Evolutionary conservation across 2,797 vertebrate genomes (phyloP), one percentile per base, ranked within the genome.

Genomic region (Helarctos malayanus): DNA sequence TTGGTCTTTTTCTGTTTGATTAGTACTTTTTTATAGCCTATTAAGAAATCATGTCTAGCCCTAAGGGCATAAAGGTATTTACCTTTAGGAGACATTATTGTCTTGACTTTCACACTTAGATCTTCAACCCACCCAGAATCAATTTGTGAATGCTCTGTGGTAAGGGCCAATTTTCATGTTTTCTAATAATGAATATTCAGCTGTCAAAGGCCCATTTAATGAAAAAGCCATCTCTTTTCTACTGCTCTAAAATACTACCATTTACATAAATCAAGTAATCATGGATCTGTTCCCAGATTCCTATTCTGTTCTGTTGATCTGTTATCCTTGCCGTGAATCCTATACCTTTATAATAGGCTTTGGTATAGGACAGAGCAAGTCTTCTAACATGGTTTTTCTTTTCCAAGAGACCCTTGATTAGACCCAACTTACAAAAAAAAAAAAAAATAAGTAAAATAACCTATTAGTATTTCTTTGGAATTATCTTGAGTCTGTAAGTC

Each of bases 301-400:
- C n/a, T 47, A 18, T 87, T 92, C 63, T 94, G 7, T 49, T 65
- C 83, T 29, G 59, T 29, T 78, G 38, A 21, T 69, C 45, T 63
- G 13, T 65, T 95, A 32, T 87, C 45, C n/a, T 95, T 73, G 23
- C 83, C 47, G 90, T 86, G 87, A 91, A 71, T 92, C 19, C n/a
- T 29, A 1, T 69, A 25, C 7, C 16, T 85, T 93, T 82, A 63
- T 57, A 65, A 80, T 71, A 71, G 25, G n/a, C 32, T 9, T 91
- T 25, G 23, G 56, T 83, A 38, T 65, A 65, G 13, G 27, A 38
- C 47, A 45, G 25, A 93, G 25, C n/a, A 89, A 90, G 41, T 71
- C 56, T 56, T 27, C 25, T 15, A 79, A 41, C 5, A 9, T 54
- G 86, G 35, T 85, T 83, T 97, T 63, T 68, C 68, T 82, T 93